Conservation (phyloP, 2,888 invertebrate species). For the Syrphus vitripennis region DNA sequence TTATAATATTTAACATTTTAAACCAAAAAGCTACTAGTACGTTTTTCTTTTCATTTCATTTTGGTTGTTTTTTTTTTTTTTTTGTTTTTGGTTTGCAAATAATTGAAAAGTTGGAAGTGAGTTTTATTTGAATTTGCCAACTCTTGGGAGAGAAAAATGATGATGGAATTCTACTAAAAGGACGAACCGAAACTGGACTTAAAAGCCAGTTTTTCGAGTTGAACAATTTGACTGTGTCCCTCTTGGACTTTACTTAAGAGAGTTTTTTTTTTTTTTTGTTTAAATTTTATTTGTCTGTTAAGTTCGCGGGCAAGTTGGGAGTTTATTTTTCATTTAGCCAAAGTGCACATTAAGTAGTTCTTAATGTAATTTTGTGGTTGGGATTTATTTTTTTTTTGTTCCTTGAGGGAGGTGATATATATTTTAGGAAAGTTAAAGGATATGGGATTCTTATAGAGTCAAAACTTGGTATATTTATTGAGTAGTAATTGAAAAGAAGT, state of each 20-base stretch:
- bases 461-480: conserved; percentile 30
- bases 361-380: conserved; percentile 63
- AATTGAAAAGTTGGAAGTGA: conserved; percentile 64
- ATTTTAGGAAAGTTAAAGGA: neutral
- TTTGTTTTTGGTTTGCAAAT: conserved; percentile 14
- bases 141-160: neutral
- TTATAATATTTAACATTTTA: conserved; percentile 62
- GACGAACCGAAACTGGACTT: neutral
- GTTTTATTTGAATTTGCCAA: conserved; percentile 63
- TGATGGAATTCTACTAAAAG: conserved; percentile 1
- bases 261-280: neutral
- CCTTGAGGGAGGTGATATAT: neutral
- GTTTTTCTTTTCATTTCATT: neutral
- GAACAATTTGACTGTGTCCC: conserved; percentile 17
- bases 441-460: neutral
- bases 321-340: conserved; percentile 66
- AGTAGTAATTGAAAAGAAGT: conserved; percentile 11
- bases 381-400: conserved; percentile 14
- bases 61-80: neutral
- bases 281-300: neutral
- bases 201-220: conserved; percentile 33
- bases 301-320: conserved; percentile 12
- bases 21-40: conserved; percentile 10
- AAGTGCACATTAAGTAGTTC: conserved; percentile 66
- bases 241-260: neutral